Conservation (phyloP, 2,113 vertebrate species). For the Archocentrus centrarchus region DNA sequence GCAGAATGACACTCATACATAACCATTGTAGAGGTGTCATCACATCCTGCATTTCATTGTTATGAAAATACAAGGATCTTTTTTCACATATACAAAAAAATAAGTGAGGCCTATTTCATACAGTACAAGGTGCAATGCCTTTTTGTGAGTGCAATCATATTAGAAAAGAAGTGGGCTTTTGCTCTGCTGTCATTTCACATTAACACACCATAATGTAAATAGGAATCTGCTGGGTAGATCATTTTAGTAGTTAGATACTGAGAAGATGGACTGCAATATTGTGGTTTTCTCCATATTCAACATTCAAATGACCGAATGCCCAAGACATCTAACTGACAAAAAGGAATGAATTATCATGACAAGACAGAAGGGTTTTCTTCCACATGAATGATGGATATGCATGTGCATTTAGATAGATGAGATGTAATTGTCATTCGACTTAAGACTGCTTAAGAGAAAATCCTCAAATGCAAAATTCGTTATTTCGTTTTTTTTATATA, state of each 20-base stretch:
- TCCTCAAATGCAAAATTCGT: background rate
- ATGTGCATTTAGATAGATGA: background rate
- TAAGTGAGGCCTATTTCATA: background rate
- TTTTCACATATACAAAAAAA: slow-evolving; percentile 12
- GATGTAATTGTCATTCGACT: background rate
- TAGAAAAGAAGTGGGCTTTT: background rate
- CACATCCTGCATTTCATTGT: background rate
- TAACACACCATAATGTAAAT: slow-evolving; percentile 24
- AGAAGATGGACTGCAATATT: background rate
- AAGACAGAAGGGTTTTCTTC: background rate
- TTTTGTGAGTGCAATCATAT: background rate
- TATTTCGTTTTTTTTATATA: no score
- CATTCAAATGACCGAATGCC: background rate
- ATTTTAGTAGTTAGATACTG: background rate
- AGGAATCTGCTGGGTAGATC: background rate
- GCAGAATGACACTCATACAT: background rate
- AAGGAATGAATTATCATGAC: slow-evolving; percentile 1
- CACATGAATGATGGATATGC: background rate
- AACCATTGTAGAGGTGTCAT: background rate
- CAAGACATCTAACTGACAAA: slow-evolving; percentile 1
- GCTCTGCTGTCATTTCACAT: slow-evolving; percentile 4
- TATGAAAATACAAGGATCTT: slow-evolving; percentile 11
- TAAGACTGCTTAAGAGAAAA: background rate
- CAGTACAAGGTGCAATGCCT: background rate
- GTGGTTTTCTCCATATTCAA: background rate